These are phyloP conservation scores for Podilymbus podiceps DNA, from an alignment of 2,113 vertebrate species.

Conservation along the genomic window DNA sequence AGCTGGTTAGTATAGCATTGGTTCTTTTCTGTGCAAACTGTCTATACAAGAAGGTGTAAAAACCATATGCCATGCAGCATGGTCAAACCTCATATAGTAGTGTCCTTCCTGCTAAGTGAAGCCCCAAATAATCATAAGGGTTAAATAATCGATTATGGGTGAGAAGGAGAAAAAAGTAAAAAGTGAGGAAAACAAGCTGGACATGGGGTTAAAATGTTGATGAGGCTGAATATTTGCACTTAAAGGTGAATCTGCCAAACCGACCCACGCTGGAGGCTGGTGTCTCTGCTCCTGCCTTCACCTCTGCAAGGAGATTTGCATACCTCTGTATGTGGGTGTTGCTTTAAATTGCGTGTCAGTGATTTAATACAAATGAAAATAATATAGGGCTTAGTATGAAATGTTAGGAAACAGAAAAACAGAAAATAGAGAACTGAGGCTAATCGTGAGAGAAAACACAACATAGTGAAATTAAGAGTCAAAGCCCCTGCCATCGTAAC, in stretches of 20 bases:
- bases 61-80: background rate
- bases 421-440: background rate
- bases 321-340: background rate
- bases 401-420: background rate
- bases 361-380: background rate
- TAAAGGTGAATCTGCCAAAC: background rate
- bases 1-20: slow-evolving; percentile 82
- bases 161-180: background rate
- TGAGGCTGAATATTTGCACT: background rate
- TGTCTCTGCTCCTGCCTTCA: background rate
- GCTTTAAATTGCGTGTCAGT: background rate
- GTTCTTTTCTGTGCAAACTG: background rate
- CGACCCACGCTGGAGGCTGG: background rate
- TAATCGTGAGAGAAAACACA: background rate
- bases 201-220: background rate
- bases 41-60: background rate
- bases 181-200: background rate
- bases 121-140: background rate
- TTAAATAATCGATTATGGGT: background rate
- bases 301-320: background rate
- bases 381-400: background rate
- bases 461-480: background rate
- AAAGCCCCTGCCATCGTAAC: background rate
- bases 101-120: background rate
- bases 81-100: background rate